Percentiles rank a stretch among this genome's conserved stretches.
Evolutionary conservation across 2,113 vertebrate genomes (phyloP).

Genomic region (Tenebrosternarchus preto): DNA sequence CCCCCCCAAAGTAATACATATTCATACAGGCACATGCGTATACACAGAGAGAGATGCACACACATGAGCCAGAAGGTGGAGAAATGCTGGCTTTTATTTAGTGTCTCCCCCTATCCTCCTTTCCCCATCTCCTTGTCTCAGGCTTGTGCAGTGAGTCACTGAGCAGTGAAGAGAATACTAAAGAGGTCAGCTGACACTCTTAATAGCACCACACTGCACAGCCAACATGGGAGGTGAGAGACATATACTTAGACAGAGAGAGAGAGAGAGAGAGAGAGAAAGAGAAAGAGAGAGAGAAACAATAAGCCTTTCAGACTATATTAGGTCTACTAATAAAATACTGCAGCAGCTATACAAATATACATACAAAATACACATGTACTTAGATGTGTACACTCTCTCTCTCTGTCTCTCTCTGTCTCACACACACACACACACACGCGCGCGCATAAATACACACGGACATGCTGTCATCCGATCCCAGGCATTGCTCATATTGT

Average conservation of each 20-base stretch:
- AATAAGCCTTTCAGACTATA: no score
- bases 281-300: not conserved
- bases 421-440: conserved; percentile 12
- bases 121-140: conserved; percentile 58
- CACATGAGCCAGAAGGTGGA: conserved; percentile 65
- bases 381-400: not conserved
- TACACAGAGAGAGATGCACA: conserved; percentile 39
- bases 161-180: conserved; percentile 78
- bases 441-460: not conserved
- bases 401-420: no score
- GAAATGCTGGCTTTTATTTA: conserved; percentile 65
- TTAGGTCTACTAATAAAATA: conserved; percentile 29
- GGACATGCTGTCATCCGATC: conserved; percentile 35
- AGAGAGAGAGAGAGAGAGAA: not conserved
- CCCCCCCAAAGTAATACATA: conserved; percentile 20
- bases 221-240: conserved; percentile 14
- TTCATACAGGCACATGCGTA: conserved; percentile 60
- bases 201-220: conserved; percentile 60
- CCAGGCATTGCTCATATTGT: conserved; percentile 33
- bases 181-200: conserved; percentile 70
- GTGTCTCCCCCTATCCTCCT: conserved; percentile 30
- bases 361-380: not conserved
- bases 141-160: conserved; percentile 76
- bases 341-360: conserved; percentile 2
- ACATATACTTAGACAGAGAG: not conserved